Evolutionary conservation across 1,140 invertebrate species (phyloP).

Genomic region (Gryllus bimaculatus): DNA sequence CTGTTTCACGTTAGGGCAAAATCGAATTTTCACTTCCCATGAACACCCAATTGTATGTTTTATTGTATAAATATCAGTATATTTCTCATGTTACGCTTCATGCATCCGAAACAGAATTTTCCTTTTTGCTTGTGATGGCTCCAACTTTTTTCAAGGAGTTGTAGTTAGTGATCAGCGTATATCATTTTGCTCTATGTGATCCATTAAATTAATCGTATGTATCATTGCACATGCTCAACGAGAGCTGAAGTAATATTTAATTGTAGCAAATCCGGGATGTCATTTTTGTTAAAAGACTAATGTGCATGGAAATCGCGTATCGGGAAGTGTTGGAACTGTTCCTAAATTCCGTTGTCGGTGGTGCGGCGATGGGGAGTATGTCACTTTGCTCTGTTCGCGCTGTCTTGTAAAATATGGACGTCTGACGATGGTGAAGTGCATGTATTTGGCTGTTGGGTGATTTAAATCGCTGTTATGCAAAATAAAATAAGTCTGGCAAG

Average conservation of each 20-base stretch:
- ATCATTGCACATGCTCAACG: background rate
- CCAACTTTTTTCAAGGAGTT: background rate
- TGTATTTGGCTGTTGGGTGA: background rate
- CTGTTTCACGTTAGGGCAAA: background rate
- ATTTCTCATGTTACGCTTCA: background rate
- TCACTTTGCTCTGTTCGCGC: background rate
- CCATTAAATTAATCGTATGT: background rate
- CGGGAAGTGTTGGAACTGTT: background rate
- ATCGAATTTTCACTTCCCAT: background rate
- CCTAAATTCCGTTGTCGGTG: background rate
- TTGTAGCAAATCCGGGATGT: background rate
- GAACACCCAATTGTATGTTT: background rate
- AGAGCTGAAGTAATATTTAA: background rate
- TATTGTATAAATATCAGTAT: background rate
- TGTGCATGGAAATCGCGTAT: background rate
- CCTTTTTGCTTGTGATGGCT: background rate
- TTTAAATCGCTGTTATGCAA: slow-evolving; percentile 6
- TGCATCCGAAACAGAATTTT: background rate
- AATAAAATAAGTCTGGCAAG: background rate
- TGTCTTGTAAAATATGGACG: background rate
- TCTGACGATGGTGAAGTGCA: background rate
- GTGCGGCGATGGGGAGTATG: background rate
- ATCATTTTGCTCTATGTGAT: too few relatives aligned
- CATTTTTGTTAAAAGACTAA: background rate
- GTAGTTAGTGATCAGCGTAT: background rate